phyloP scores from a whole-genome alignment of 1,140 invertebrate genomes.

The Phortica variegata region DNA sequence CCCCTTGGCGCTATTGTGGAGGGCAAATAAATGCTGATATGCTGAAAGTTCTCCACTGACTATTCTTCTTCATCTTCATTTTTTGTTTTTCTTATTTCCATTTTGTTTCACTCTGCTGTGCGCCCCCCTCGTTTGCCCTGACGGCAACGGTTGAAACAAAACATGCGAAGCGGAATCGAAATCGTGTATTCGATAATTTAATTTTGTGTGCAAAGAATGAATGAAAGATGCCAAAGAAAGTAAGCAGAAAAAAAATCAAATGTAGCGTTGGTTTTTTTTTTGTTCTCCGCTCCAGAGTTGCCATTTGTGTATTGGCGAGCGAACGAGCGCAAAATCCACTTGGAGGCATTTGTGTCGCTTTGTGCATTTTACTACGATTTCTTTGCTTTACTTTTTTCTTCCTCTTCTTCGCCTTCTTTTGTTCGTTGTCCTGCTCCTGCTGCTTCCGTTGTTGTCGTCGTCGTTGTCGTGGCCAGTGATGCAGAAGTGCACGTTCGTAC shows the following conservation, averaged over 20 bases:
- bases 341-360: too few relatives aligned
- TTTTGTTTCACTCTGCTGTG: too few relatives aligned
- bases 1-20: conserved; percentile 8
- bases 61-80: too few relatives aligned
- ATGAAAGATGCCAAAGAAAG: conserved; percentile 3
- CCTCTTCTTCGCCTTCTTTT: not conserved
- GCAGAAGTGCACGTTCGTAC: conserved; percentile 27
- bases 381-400: not conserved
- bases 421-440: not conserved
- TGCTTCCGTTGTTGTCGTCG: conserved; percentile 1
- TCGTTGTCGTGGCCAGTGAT: conserved; percentile 45
- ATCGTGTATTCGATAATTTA: conserved; percentile 54
- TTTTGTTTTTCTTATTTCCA: too few relatives aligned
- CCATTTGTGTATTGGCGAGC: too few relatives aligned
- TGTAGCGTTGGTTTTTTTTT: too few relatives aligned
- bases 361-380: too few relatives aligned
- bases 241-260: conserved; percentile 10
- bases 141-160: conserved; percentile 40
- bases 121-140: too few relatives aligned
- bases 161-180: conserved; percentile 50
- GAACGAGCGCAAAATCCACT: conserved; percentile 14
- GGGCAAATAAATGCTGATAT: conserved; percentile 55
- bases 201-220: conserved; percentile 42
- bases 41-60: conserved; percentile 48
- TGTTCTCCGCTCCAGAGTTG: too few relatives aligned